Evolutionary conservation across 2,797 vertebrate genomes (phyloP).

Genomic region (Margarornis squamiger): DNA sequence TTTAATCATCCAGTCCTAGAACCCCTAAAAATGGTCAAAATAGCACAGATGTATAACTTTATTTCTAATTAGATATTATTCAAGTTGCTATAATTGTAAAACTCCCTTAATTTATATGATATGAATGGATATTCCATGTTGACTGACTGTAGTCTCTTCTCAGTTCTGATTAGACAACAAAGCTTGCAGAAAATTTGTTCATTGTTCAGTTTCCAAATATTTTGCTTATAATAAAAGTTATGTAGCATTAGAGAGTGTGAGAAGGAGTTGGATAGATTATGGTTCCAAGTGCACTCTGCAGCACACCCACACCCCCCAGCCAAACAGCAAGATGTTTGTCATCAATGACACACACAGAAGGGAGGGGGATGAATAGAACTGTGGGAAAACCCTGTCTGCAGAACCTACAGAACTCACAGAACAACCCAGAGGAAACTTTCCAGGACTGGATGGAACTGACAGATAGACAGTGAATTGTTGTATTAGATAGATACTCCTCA

Average conservation of each 20-base stretch:
- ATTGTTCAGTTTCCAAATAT: not conserved
- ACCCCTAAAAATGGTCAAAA: not conserved
- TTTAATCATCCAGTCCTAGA: not conserved
- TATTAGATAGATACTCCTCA: too few relatives aligned
- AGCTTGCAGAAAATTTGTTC: not conserved
- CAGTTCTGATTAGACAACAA: not conserved
- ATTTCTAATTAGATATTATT: not conserved
- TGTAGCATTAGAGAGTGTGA: not conserved
- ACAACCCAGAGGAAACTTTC: too few relatives aligned
- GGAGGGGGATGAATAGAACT: rapidly evolving
- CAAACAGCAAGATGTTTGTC: not conserved
- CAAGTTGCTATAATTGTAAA: not conserved
- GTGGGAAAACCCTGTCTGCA: too few relatives aligned
- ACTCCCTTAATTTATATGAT: not conserved
- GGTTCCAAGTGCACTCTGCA: not conserved
- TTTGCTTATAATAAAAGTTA: not conserved
- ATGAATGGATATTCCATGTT: not conserved
- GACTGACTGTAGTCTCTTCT: not conserved
- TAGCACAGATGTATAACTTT: not conserved
- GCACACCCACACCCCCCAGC: not conserved
- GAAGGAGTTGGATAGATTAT: not conserved
- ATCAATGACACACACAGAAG: not conserved
- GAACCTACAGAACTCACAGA: too few relatives aligned
- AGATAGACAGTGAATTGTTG: too few relatives aligned
- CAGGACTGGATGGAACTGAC: too few relatives aligned